phyloP scores from a whole-genome alignment of 64 coral and sea anemone genomes.

The Montipora cactus region DNA sequence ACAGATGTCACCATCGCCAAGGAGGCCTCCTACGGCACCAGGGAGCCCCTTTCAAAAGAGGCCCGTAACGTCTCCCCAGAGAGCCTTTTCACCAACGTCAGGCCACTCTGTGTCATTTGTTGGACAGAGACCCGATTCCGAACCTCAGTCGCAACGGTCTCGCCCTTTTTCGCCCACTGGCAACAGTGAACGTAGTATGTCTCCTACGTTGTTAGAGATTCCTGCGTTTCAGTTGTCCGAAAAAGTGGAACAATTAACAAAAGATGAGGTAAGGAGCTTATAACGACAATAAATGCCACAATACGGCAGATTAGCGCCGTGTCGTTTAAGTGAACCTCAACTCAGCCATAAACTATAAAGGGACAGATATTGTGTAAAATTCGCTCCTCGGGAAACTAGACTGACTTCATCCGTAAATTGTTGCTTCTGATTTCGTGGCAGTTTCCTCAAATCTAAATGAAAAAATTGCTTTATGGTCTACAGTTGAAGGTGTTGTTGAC shows the following conservation, averaged over 20 bases:
- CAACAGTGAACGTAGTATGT: constrained; percentile 9
- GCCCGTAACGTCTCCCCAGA: constrained; percentile 53
- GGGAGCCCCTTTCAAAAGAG: constrained; percentile 12
- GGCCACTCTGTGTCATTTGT: not conserved
- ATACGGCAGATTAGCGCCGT: not conserved
- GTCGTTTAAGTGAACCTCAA: not conserved
- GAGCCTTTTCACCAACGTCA: constrained; percentile 19
- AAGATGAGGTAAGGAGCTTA: constrained; percentile 79
- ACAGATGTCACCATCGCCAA: not conserved
- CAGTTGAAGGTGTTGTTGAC: too few relatives aligned
- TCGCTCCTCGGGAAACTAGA: too few relatives aligned
- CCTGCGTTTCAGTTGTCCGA: constrained; percentile 71
- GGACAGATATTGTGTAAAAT: too few relatives aligned
- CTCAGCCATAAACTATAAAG: too few relatives aligned
- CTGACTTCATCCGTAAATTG: too few relatives aligned
- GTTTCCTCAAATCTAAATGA: too few relatives aligned
- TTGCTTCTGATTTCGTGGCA: too few relatives aligned
- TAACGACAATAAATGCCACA: not conserved
- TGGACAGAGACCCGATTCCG: constrained; percentile 7
- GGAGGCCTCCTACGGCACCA: constrained; percentile 40
- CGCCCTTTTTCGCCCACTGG: not conserved
- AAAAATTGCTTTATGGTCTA: too few relatives aligned
- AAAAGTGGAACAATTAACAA: constrained; percentile 82
- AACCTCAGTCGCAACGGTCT: not conserved
- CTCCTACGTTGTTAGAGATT: constrained; percentile 77